Evolutionary conservation across 1,140 invertebrate genomes (phyloP).

Genomic region (Maniola jurtina): DNA sequence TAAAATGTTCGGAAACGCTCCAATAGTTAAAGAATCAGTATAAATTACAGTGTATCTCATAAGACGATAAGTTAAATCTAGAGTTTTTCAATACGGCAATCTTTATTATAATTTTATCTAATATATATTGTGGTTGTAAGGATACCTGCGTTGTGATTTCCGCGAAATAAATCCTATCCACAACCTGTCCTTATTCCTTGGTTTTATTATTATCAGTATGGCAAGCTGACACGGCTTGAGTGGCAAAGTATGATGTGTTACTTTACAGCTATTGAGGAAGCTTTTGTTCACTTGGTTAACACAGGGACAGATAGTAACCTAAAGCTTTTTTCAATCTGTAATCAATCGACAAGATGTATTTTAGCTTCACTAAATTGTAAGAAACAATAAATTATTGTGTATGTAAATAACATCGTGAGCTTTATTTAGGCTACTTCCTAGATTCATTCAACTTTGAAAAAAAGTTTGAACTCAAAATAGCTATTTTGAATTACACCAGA

Average conservation of each 20-base stretch:
- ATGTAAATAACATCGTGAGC: conserved; percentile 74
- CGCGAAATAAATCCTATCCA: conserved; percentile 57
- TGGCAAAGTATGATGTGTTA: conserved; percentile 70
- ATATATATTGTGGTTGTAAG: conserved; percentile 81
- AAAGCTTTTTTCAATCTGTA: conserved; percentile 76
- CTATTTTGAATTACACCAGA: conserved; percentile 8
- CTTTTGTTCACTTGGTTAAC: conserved; percentile 68
- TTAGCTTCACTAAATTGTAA: conserved; percentile 79
- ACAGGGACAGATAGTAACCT: conserved; percentile 65
- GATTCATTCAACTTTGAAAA: conserved; percentile 33
- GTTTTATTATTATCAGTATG: conserved; percentile 45
- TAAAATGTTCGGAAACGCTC: conserved; percentile 69
- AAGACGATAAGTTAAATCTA: conserved; percentile 78
- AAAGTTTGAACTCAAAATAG: neutral
- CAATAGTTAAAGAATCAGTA: conserved; percentile 71
- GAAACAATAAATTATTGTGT: conserved; percentile 79
- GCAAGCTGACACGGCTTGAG: conserved; percentile 49
- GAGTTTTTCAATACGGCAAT: conserved; percentile 79
- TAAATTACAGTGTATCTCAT: conserved; percentile 78
- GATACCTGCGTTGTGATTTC: conserved; percentile 79
- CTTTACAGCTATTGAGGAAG: conserved; percentile 64
- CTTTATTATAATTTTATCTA: conserved; percentile 80
- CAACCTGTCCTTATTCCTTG: conserved; percentile 51
- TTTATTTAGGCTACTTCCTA: conserved; percentile 71
- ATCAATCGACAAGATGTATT: conserved; percentile 75